Evolutionary conservation across 2,888 invertebrate genomes (phyloP), one percentile per base, ranked within the genome.

Genomic region (Melipona bicolor): DNA sequence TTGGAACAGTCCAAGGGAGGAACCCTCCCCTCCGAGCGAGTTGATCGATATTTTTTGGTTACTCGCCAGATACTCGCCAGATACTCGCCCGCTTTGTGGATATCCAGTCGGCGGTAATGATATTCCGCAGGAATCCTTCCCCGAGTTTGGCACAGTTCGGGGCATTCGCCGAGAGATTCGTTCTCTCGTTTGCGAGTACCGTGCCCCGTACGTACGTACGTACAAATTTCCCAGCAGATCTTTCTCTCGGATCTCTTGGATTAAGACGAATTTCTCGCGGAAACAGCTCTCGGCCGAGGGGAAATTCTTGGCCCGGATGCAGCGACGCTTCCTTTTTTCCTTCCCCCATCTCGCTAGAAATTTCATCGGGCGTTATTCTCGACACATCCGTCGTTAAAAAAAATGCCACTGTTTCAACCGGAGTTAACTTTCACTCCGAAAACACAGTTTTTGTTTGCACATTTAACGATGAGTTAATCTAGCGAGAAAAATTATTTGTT

Each of bases 41-140:
- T 52, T 32, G 43, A 72, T 72, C 61, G 72, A n/a, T 32, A 65
- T 36, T 36, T 54, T 43, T 65, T 65, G 74, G 74, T 56, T 27
- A 27, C 27, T 27, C 27, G 27, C 27, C 27, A 27, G 67, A 75
- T 27, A 27, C 27, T 27, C 27, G 27, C 27, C 27, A 27, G 67
- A 75, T 75, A 36, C 54, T 43, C 43, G 19, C 19, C 11, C 32
- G 24, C 52, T 65, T 36, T 54, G 65, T 64, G 54, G 36, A 64
- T 65, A 54, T 52, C 65, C 32, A 65, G 62, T 64, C 74, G 24
- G 65, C 64, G 36, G n/a, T 64, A 65, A 36, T 24, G 74, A 74
- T 74, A 74, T 50, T 64, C 43, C 43, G n/a, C 24, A 32, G 13
- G 65, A 56, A 65, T 75, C 54, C 56, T 65, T 43, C 54, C 56